Base-by-base conservation (phyloP, 2,113 vertebrate species). In the Fregetta grallaria region DNA sequence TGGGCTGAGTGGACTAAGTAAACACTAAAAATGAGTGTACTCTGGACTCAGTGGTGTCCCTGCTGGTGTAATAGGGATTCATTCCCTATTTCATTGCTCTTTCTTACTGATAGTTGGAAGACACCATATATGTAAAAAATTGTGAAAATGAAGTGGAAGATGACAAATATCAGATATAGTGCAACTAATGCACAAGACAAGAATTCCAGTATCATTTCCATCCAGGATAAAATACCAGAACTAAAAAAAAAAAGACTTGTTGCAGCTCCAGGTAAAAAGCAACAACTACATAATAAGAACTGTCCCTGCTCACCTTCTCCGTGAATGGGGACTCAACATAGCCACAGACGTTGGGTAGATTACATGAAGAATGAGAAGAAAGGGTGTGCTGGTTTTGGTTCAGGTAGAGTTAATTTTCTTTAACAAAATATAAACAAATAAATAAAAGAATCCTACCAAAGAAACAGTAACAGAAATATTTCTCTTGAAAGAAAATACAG, bases 11-110 rank as follows among this genome's bases (percentile, higher is more conserved):
- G 6, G 22, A 29, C 15, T 53, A 44, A 36, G 36, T 1, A 8
- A 86, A 18, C 14, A 55, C 10, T 49, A 12, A 66, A 74, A 92
- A 58, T 25, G 15, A 71, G 7, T 3, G 4, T 7, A 9, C 2
- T 17, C 55, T 74, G 27, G 13, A 32, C 10, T 65, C 17, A 61
- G 29, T 18, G 26, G 2, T 20, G 19, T 65, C 12, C 16, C 15
- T 1, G 0, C 9, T 61, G 6, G 1, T 49, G 1, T 58, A 58
- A 58, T 4, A 71, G 2, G 6, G 7, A 49, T 75, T 88, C 52
- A 9, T 7, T 36, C 47, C 40, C 40, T 38, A 4, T 59, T 82
- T 55, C 1, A 0, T 7, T 63, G 21, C 2, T 3, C 17, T 76
- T 75, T 27, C 13, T 68, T 30, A 36, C 6, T 55, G 15, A 13